Evolutionary conservation across 2,797 vertebrate genomes (phyloP), one percentile per base, ranked within the genome.

Genomic region (Malacoraja senta): DNA sequence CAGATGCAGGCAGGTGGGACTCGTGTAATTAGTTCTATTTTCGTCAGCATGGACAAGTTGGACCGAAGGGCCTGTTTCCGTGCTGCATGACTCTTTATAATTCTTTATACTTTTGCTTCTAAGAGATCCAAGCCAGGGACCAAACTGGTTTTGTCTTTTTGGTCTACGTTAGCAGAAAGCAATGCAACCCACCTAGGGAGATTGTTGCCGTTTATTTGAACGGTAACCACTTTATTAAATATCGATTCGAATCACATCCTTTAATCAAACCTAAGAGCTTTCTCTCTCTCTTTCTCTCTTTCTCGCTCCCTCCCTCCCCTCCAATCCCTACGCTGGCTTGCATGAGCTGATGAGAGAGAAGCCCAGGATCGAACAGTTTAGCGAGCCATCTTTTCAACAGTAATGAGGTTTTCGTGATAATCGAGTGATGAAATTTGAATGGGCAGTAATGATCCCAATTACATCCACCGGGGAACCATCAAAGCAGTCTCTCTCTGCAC

Each of bases 381-480:
- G 96, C 95, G 94, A 93, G 94, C 95, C 95, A 94, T 96, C 96
- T 96, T 96, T 95, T 96, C 95, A 94, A 95, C 97, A 95, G 97
- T 97, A 97, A 98, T 97, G 97, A 98, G 97, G 97, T 95, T 95
- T 97, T 96, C 96, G 95, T 93, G 96, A 97, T 98, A 97, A 97
- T 97, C 96, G 96, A 96, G 97, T 98, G 97, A 98, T 97, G 97
- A 98, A 97, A 98, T 98, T 97, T 97, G 98, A 98, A 98, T 98
- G 97, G 97, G 96, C 97, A 97, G 97, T 97, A 98, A 98, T 97
- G 97, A 98, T 97, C 96, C 97, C 97, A 97, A 97, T 97, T 96
- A 97, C 96, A 96, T 97, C 96, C 97, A 95, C 97, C 96, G 95
- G 97, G 97, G 98, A 97, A 95, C 95, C 95, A 96, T 96, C 95